Base-by-base conservation (phyloP, 2,113 vertebrate species). In the Boleophthalmus pectinirostris region DNA sequence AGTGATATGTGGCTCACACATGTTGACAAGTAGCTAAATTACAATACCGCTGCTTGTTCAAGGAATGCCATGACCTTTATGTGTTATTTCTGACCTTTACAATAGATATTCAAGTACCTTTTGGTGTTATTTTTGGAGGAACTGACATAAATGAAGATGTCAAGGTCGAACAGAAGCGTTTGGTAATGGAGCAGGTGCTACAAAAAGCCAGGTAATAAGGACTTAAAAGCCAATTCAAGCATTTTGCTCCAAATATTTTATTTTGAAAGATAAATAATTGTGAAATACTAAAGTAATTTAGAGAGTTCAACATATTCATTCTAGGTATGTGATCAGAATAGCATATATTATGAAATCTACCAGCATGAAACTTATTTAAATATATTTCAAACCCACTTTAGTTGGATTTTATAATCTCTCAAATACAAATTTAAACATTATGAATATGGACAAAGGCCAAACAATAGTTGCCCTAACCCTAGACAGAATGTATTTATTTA, bases 61-160 rank as follows among this genome's bases (percentile, higher is more conserved):
- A 60, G 14, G 33, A 65, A 51, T 70, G 72, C 76, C 25, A 79
- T 18, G 49, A 66, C 23, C 0, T 74, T 72, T 89, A 21, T 86
- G 35, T 78, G 70, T 74, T 82, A 61, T 82, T 74, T 85, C 54
- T 76, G 1, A 46, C 79, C 69, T 68, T 84, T 77, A 70, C 83
- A 86, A 69, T 87, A 98, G 98, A 95, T 45, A 88, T 87, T 20
- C 77, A 82, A 11, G 83, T 96, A 56, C 97, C 97, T 43, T 99
- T 96, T 74, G 98, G 96, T 0, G 82, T 97, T 70, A 93, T 99
- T 87, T 98, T 99, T 86, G 97, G 98, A 3, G 98, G 97, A 75
- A 99, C 97, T 0, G 97, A 99, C 77, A 79, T 99, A 69, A 99
- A 99, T 75, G 97, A 99, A 93, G 96, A 99, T 18, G 74, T 92